Base-by-base conservation (phyloP, 2,888 invertebrate genomes). In the Papilio demoleus region DNA sequence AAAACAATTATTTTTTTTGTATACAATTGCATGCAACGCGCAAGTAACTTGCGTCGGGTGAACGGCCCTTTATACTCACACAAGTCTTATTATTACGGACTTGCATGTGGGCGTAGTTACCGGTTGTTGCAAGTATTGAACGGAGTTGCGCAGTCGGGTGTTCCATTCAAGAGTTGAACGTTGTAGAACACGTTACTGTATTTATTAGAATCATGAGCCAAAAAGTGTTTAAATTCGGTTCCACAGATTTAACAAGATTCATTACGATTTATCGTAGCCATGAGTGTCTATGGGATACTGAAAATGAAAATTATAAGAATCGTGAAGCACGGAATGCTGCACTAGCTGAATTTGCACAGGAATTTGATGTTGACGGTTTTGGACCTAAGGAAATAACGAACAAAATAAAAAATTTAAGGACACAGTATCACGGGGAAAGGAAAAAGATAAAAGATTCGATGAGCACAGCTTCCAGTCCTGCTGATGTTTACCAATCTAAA, bases 321-420 rank as follows among this genome's bases (percentile, higher is more conserved):
- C 69, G 71, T 70, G 70, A 67, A 67, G 64, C 42, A 42, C 42
- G 42, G 0, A 42, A 42, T 71, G 58, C 68, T 58, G 72, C 64
- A 67, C 68, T 70, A 38, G 62, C 45, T 69, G 66, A 59, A 64
- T 72, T 71, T 71, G 71, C 56, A 63, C 34, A 72, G 53, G 68
- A 72, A 71, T 72, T 71, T 70, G 66, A 67, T 66, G 68, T 72
- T 65, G 63, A 72, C 34, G 70, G 65, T 56, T 73, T 72, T 34
- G 70, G 67, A 63, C 70, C 72, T 56, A 68, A 68, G 64, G 71
- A 70, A 65, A 71, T 71, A 59, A 67, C 67, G 61, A 65, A 36
- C 40, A 71, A 69, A 69, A 68, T 68, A 60, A 68, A 68, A 62
- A 70, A 69, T 58, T 64, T 71, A 69, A 69, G 71, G 42, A 71